These are phyloP conservation scores for Palythoa heliodiscus DNA, from an alignment of 92 coral and sea anemone genomes.

Conservation along the genomic window DNA sequence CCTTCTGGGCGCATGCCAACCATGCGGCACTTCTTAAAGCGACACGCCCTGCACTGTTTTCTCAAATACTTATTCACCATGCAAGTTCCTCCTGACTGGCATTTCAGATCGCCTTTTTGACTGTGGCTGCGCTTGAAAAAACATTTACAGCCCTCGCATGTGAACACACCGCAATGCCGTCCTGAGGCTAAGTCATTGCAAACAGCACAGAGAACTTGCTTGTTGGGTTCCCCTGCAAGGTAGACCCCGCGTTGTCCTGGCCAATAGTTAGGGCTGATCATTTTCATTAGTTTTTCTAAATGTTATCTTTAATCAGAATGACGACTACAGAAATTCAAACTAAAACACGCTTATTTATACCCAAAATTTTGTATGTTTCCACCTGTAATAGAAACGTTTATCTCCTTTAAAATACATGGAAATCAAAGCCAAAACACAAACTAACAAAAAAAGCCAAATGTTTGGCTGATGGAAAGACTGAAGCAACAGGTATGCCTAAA, in stretches of 20 bases:
- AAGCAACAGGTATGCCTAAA: constrained; percentile 15
- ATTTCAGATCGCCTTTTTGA: not conserved
- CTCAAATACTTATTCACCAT: not conserved
- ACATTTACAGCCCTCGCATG: constrained; percentile 33
- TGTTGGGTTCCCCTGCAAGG: not conserved
- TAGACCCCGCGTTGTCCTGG: constrained; percentile 14
- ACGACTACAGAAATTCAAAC: not conserved
- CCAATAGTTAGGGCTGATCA: not conserved
- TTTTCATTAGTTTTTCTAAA: not conserved
- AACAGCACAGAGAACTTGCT: constrained; percentile 24
- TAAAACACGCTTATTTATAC: not conserved
- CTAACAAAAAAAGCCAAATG: constrained; percentile 22
- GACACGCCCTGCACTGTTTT: constrained; percentile 28
- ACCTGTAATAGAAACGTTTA: constrained; percentile 11
- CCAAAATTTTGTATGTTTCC: constrained; percentile 18
- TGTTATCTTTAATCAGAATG: not conserved
- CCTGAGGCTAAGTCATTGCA: constrained; percentile 19
- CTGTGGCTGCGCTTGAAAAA: constrained; percentile 12
- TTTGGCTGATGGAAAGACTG: not conserved
- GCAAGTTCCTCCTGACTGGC: constrained; percentile 7
- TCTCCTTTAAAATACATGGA: not conserved
- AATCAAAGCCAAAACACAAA: not conserved
- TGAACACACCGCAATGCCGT: constrained; percentile 27
- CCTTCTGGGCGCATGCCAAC: constrained; percentile 37
- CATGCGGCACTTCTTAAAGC: constrained; percentile 22